These are phyloP conservation scores for Actenoides hombroni DNA, from an alignment of 2,113 vertebrate genomes.

Conservation along the genomic window DNA sequence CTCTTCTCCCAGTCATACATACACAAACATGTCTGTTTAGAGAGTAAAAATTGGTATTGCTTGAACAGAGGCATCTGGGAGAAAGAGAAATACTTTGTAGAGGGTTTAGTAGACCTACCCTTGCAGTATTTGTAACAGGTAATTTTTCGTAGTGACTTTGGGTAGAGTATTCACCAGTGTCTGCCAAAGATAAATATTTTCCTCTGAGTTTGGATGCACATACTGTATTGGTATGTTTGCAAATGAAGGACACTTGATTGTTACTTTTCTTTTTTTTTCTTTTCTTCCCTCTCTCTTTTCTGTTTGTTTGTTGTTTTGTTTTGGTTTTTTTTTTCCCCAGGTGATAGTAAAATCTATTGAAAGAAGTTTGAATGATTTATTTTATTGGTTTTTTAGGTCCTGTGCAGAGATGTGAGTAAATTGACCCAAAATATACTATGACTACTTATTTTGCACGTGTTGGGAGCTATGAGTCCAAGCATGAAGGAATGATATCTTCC, in stretches of 20 bases:
- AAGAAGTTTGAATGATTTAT: not conserved
- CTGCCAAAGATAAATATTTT: not conserved
- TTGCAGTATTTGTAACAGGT: not conserved
- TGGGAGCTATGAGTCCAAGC: not conserved
- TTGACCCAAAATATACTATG: not conserved
- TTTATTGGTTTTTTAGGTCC: not conserved
- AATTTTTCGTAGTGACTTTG: not conserved
- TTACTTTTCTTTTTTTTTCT: not conserved
- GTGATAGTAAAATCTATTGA: not conserved
- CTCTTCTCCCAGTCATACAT: not conserved
- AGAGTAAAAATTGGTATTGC: not conserved
- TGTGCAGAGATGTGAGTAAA: not conserved
- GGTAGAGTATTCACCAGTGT: not conserved
- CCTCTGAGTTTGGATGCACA: not conserved
- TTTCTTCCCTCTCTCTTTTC: not conserved
- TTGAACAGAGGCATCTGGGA: not conserved
- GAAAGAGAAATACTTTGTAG: not conserved
- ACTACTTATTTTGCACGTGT: not conserved
- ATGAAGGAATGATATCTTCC: constrained; percentile 20
- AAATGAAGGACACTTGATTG: not conserved
- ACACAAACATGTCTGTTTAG: not conserved
- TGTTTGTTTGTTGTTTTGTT: no score
- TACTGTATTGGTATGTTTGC: not conserved
- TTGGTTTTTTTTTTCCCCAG: no score
- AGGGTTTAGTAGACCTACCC: not conserved